phyloP scores from a whole-genome alignment of 2,888 invertebrate species.

The Synergus itoensis region DNA sequence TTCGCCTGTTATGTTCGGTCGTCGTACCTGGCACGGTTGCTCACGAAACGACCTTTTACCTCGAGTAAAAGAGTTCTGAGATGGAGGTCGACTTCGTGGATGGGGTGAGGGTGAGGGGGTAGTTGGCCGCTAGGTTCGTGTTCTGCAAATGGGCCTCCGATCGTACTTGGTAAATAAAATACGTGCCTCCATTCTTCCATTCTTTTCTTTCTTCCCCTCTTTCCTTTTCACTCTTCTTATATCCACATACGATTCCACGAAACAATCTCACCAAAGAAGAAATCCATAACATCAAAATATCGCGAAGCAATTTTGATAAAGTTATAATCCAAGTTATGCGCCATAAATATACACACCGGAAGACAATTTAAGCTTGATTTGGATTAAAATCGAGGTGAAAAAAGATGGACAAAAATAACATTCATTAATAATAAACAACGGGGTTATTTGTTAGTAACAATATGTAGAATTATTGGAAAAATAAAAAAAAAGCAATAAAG shows the following conservation, averaged over 20 bases:
- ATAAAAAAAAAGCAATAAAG: neutral
- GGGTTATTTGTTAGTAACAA: neutral
- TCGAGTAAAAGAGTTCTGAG: conserved; percentile 49
- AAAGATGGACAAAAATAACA: too few species aligned
- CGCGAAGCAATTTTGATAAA: neutral
- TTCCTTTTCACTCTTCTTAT: neutral
- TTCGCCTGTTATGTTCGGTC: conserved; percentile 26
- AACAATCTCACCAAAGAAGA: neutral
- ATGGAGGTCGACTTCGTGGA: conserved; percentile 46
- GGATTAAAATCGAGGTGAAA: too few species aligned
- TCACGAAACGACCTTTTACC: conserved; percentile 45
- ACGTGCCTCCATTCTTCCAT: conserved; percentile 48
- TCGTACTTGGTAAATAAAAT: conserved; percentile 64
- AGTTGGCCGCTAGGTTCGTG: conserved; percentile 55
- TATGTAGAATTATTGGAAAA: neutral
- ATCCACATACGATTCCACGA: conserved; percentile 7
- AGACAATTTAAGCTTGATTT: too few species aligned
- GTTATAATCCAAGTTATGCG: neutral
- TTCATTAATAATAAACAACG: too few species aligned
- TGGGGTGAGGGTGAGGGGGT: conserved; percentile 43
- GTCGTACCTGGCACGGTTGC: conserved; percentile 52
- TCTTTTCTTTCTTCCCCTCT: conserved; percentile 8
- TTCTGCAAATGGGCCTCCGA: conserved; percentile 64
- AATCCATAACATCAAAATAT: neutral
- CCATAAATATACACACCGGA: neutral